phyloP scores from a whole-genome alignment of 2,797 vertebrate genomes.

The Percopsis omiscomaycus region DNA sequence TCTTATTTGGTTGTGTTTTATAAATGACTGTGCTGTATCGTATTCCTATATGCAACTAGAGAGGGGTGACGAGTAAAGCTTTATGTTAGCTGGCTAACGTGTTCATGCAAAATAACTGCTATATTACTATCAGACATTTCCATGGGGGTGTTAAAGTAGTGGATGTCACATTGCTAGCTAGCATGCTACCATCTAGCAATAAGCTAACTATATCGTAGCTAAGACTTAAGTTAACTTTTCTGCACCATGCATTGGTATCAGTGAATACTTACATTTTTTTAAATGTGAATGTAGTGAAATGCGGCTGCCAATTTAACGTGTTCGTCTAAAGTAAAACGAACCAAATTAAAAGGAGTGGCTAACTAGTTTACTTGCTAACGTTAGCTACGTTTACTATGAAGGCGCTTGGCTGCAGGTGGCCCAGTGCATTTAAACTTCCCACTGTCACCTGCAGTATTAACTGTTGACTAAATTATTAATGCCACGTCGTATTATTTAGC shows the following conservation, averaged over 20 bases:
- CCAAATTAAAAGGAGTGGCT: background rate
- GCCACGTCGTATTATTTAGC: background rate
- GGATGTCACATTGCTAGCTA: slow-evolving; percentile 45
- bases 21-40: fast-evolving
- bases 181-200: slow-evolving; percentile 38
- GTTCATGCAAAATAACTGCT: background rate
- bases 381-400: slow-evolving; percentile 42
- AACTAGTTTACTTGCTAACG: slow-evolving; percentile 1
- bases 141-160: slow-evolving; percentile 29
- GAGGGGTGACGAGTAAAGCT: background rate
- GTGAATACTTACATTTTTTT: background rate
- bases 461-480: background rate
- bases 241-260: fast-evolving
- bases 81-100: slow-evolving; percentile 29
- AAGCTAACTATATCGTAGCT: slow-evolving; percentile 30
- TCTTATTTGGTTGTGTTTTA: background rate
- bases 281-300: background rate
- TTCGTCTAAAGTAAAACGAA: background rate
- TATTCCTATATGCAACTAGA: background rate
- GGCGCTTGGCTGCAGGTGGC: slow-evolving; percentile 23
- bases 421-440: slow-evolving; percentile 41
- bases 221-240: slow-evolving; percentile 2
- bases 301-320: background rate
- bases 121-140: slow-evolving; percentile 29
- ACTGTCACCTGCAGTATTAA: background rate